Conservation (phyloP, 1,140 invertebrate species). For the Aphaenogaster ashmeadi region DNA sequence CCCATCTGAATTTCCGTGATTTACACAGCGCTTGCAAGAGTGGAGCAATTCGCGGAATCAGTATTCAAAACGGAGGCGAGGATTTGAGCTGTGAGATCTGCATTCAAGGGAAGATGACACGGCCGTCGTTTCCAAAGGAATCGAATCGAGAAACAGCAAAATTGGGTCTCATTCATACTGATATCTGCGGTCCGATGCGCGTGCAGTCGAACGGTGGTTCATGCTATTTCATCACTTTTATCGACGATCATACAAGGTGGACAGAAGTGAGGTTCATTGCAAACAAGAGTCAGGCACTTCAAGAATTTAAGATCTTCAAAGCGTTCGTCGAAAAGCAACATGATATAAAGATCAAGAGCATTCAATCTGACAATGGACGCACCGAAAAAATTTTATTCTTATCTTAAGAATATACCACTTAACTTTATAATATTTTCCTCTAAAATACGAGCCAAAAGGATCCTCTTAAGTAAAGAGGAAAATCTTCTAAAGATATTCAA, state of each 20-base stretch:
- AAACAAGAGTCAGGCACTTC: not conserved
- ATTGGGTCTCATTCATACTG: not conserved
- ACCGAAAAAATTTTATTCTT: no score
- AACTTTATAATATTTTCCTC: no score
- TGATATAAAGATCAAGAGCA: not conserved
- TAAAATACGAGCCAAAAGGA: no score
- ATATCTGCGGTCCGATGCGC: conserved; percentile 29
- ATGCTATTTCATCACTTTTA: conserved; percentile 2
- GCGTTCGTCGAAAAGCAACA: not conserved
- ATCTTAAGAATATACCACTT: no score
- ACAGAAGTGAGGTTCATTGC: not conserved
- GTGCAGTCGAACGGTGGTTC: not conserved
- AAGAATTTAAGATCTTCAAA: not conserved
- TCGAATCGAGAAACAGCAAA: not conserved
- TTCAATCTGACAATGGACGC: conserved; percentile 23
- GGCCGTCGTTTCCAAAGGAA: not conserved
- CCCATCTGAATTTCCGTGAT: not conserved
- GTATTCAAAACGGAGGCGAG: not conserved
- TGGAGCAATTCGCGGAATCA: not conserved
- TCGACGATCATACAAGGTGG: not conserved
- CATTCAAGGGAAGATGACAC: not conserved
- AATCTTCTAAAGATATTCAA: no score
- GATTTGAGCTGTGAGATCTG: not conserved
- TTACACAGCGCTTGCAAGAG: not conserved
- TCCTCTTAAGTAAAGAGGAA: no score